Evolutionary conservation across 2,113 vertebrate genomes (phyloP), one percentile per base, ranked within the genome.

Genomic region (Brachypodius melanocephalos): DNA sequence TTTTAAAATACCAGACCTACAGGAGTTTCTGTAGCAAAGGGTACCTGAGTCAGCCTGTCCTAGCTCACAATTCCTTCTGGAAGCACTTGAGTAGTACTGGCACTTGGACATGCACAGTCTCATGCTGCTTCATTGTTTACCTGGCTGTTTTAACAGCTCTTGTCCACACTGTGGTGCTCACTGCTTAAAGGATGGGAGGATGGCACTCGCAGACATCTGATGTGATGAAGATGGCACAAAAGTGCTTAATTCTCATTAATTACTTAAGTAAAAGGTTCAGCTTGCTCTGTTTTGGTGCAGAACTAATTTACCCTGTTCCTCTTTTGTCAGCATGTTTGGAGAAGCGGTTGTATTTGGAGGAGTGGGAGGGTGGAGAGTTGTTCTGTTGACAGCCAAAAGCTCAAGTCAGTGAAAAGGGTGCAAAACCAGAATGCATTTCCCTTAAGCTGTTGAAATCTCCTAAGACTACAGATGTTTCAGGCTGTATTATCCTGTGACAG

Each of bases 101-200:
- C 15, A 2, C 21, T 62, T 11, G 31, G 46, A 34, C 0, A 0
- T 29, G 29, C 8, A 5, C 14, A 10, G 5, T 45, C 38, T 73
- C 34, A 52, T 36, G 34, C 34, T 72, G 40, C 58, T 51, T 51
- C 15, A 0, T 21, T 54, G 11, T 55, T 77, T 85, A 17, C 43
- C 62, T 42, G 10, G 67, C 62, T 96, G 79, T 29, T 82, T 8
- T 92, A 40, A 17, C 78, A 54, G 18, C 4, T 59, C 4, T 68
- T 90, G 61, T 32, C 80, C 91, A 94, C 61, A 49, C 43, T 48
- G 86, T 88, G 93, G 92, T 69, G 79, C 76, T 80, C 81, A 3
- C n/a, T 32, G 57, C 46, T 58, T 78, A 34, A 28, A 49, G 61
- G 79, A 84, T 2, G 2, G 8, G 48, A 11, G 28, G n/a, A 51